Evolutionary conservation across 2,888 invertebrate genomes (phyloP).

Genomic region (Eupithecia inturbata): DNA sequence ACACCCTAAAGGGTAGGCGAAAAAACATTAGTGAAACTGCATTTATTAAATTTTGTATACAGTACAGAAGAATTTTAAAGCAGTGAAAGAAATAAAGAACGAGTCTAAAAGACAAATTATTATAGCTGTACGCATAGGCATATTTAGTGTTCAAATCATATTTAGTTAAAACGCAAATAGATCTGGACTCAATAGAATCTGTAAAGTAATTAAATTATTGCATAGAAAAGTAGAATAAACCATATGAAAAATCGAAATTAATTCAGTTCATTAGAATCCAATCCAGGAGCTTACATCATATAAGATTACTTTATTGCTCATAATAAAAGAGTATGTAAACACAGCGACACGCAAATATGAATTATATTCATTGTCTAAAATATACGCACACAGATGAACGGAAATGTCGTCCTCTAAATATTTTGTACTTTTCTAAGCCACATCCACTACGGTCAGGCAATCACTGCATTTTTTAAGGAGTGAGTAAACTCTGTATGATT

Average conservation of each 20-base stretch:
- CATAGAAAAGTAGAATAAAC: neutral
- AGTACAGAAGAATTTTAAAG: neutral
- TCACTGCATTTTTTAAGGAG: slow-evolving; percentile 19
- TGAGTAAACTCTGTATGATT: slow-evolving; percentile 14
- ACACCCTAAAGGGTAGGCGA: neutral
- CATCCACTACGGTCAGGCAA: slow-evolving; percentile 29
- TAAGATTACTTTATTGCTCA: slow-evolving; percentile 1
- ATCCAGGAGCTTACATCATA: neutral
- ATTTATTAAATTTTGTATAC: neutral
- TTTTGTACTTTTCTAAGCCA: slow-evolving; percentile 46
- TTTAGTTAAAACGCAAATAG: neutral
- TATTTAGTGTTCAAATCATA: neutral
- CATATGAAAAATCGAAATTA: neutral
- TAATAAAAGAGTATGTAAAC: slow-evolving; percentile 38
- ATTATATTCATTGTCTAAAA: slow-evolving; percentile 48
- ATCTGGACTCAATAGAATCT: neutral
- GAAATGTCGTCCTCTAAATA: slow-evolving; percentile 25
- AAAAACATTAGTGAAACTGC: neutral
- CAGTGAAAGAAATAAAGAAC: neutral
- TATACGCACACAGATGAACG: slow-evolving; percentile 35
- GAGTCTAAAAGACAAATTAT: neutral
- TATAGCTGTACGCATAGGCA: neutral
- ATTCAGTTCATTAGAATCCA: neutral
- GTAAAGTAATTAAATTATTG: neutral
- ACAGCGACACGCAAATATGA: slow-evolving; percentile 42